A percentile compares a stretch with the other conserved stretches of the same genome.
Evolutionary conservation across 2,888 invertebrate genomes (phyloP).

Genomic region (Lutraria lutraria): DNA sequence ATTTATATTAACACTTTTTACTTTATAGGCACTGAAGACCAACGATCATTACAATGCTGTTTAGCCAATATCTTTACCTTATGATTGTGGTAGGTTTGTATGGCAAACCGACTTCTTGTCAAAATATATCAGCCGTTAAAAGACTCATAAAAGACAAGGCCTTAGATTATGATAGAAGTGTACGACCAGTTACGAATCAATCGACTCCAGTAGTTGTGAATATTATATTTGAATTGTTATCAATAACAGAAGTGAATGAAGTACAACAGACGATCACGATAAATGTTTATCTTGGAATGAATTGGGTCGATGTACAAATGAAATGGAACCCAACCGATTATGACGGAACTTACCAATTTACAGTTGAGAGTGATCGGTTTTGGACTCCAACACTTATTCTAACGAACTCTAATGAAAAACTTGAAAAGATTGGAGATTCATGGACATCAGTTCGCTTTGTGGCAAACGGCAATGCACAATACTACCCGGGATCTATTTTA

Average conservation of each 20-base stretch:
- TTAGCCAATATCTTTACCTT: neutral
- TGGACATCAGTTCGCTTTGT: constrained; percentile 24
- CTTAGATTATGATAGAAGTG: constrained; percentile 35
- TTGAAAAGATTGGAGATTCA: constrained; percentile 19
- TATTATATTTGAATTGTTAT: constrained; percentile 41
- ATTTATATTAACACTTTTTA: no score
- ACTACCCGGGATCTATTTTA: constrained; percentile 28
- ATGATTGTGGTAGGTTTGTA: neutral
- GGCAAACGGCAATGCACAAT: neutral
- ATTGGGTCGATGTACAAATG: constrained; percentile 58
- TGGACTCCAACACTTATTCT: constrained; percentile 64
- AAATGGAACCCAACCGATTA: constrained; percentile 47
- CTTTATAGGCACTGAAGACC: no score
- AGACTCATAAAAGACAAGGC: constrained; percentile 5
- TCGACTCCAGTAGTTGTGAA: constrained; percentile 33
- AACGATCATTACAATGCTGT: no score
- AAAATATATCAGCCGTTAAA: neutral
- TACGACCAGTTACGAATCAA: constrained; percentile 51
- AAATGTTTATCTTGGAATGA: constrained; percentile 48
- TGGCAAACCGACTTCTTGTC: neutral
- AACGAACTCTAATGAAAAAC: constrained; percentile 45
- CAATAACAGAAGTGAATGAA: constrained; percentile 62
- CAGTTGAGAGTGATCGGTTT: constrained; percentile 46
- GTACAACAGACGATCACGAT: constrained; percentile 55
- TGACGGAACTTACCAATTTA: constrained; percentile 21